Evolutionary conservation across 2,888 invertebrate species (phyloP).

Genomic region (Saturnia pavonia): DNA sequence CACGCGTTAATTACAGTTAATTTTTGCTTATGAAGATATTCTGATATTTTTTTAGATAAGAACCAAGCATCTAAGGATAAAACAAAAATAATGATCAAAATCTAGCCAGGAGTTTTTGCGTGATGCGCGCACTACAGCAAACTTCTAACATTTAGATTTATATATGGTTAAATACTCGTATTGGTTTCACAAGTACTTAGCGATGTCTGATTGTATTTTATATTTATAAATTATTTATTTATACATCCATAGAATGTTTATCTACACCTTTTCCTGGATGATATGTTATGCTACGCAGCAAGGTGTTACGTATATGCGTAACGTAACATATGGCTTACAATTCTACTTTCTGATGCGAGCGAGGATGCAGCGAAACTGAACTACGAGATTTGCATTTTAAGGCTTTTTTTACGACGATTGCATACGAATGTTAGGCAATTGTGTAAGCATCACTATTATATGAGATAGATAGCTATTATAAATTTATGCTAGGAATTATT

Average conservation of each 20-base stretch:
- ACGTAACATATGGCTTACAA: conserved; percentile 14
- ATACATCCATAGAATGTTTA: not conserved
- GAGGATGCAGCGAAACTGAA: conserved; percentile 13
- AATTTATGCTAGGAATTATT: no score
- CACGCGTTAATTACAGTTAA: no score
- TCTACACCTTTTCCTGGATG: not conserved
- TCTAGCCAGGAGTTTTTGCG: no score
- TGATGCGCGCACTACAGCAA: no score
- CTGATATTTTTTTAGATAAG: no score
- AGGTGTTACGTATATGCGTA: conserved; percentile 8
- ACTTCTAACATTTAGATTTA: no score
- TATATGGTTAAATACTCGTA: no score
- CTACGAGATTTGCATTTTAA: conserved; percentile 13
- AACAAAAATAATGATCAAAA: no score
- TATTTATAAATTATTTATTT: not conserved
- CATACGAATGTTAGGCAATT: not conserved
- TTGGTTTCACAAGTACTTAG: no score
- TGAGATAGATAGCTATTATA: not conserved
- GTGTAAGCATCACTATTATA: not conserved
- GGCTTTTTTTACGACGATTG: not conserved
- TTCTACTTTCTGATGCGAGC: conserved; percentile 8
- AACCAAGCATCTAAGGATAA: no score
- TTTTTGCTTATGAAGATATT: no score
- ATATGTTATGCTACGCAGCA: conserved; percentile 2
- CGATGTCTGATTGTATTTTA: no score